Evolutionary conservation across 2,888 invertebrate genomes (phyloP).

Genomic region (Tinea semifulvella): DNA sequence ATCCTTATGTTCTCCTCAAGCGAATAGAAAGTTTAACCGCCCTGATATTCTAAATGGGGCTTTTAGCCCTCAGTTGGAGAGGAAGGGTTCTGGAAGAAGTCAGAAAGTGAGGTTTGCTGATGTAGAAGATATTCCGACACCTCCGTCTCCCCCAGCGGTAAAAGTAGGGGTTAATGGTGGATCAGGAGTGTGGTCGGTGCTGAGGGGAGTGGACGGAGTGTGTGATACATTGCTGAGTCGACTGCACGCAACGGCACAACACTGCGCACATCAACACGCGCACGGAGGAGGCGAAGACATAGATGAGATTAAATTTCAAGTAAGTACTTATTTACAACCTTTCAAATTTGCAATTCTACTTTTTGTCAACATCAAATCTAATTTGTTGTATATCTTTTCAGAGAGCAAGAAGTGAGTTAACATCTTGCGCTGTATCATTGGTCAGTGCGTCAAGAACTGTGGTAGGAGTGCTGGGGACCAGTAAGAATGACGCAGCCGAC

Average conservation of each 20-base stretch:
- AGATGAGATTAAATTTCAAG: conserved; percentile 80
- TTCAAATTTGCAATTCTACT: too few species aligned
- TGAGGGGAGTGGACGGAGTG: conserved; percentile 77
- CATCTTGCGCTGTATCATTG: conserved; percentile 80
- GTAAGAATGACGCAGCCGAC: conserved; percentile 50
- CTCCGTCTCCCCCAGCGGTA: conserved; percentile 55
- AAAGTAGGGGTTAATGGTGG: conserved; percentile 63
- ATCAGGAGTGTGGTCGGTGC: conserved; percentile 66
- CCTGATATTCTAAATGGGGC: conserved; percentile 55
- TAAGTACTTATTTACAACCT: too few species aligned
- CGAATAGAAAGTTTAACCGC: conserved; percentile 56
- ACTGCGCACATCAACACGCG: conserved; percentile 76
- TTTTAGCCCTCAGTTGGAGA: conserved; percentile 49
- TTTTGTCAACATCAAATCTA: too few species aligned
- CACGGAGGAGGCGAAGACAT: conserved; percentile 80
- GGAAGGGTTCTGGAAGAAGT: conserved; percentile 38
- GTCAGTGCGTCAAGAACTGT: conserved; percentile 85
- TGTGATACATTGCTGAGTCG: conserved; percentile 69
- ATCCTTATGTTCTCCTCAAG: conserved; percentile 64
- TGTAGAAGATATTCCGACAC: conserved; percentile 52
- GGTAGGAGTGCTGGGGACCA: conserved; percentile 81
- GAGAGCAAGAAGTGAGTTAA: conserved; percentile 80
- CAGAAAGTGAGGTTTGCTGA: conserved; percentile 59
- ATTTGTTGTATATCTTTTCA: too few species aligned
- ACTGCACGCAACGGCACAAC: conserved; percentile 75